These are phyloP conservation scores for Thinocorus orbignyianus DNA, from an alignment of 2,113 vertebrate genomes.

Conservation along the genomic window DNA sequence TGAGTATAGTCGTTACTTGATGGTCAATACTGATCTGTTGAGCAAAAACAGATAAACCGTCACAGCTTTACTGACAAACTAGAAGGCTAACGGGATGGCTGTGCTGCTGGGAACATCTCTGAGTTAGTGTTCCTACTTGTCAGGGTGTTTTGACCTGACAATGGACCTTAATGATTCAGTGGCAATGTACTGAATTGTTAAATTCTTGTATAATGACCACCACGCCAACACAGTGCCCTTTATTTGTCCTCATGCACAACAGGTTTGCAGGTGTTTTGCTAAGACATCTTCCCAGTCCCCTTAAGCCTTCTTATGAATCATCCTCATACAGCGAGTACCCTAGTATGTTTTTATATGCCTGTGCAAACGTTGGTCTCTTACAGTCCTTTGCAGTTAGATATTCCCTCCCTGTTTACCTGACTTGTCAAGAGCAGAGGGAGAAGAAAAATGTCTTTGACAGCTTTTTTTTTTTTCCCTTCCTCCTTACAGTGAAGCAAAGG, in stretches of 20 bases:
- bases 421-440: conserved; percentile 19
- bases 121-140: not conserved
- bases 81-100: not conserved
- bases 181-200: not conserved
- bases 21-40: not conserved
- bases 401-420: conserved; percentile 32
- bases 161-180: too few relatives aligned
- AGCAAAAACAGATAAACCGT: not conserved
- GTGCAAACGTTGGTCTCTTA: not conserved
- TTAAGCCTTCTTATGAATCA: not conserved
- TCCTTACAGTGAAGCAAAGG: not conserved
- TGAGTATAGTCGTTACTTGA: not conserved
- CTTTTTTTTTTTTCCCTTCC: not conserved
- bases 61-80: not conserved
- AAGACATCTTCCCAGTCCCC: not conserved
- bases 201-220: not conserved
- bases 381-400: not conserved
- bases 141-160: not conserved
- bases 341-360: not conserved
- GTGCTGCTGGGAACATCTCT: not conserved
- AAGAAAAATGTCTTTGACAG: not conserved
- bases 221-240: not conserved
- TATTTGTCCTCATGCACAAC: not conserved
- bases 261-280: not conserved
- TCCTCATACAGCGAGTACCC: not conserved